Evolutionary conservation across 2,797 vertebrate species (phyloP).

Genomic region (Sebastes flavidus): DNA sequence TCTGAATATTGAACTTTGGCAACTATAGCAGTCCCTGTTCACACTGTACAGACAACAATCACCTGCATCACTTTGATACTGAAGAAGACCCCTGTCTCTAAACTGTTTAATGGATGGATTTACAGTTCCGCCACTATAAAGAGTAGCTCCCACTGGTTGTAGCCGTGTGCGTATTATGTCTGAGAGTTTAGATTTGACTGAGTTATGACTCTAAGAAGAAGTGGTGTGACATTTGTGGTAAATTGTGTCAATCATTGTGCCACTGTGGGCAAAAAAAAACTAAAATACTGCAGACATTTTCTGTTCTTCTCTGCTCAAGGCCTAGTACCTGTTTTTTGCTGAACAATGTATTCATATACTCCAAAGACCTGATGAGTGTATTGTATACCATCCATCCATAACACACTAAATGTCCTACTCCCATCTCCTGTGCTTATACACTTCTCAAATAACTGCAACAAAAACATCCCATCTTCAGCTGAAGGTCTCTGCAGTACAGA

Average conservation of each 20-base stretch:
- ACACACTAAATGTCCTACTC: not conserved
- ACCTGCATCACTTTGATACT: not conserved
- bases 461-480: not conserved
- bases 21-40: not conserved
- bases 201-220: not conserved
- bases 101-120: not conserved
- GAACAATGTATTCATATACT: not conserved
- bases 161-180: not conserved
- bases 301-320: not conserved
- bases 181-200: not conserved
- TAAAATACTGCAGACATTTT: not conserved
- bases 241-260: not conserved
- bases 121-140: not conserved
- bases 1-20: not conserved
- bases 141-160: not conserved
- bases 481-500: conserved; percentile 15
- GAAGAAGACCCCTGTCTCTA: not conserved
- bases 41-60: not conserved
- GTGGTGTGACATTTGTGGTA: no score
- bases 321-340: not conserved
- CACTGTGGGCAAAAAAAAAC: not conserved
- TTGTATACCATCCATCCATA: not conserved
- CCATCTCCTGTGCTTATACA: not conserved
- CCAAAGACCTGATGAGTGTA: not conserved
- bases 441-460: not conserved